Conservation (phyloP, 2,113 vertebrate genomes). For the Acanthochromis polyacanthus region DNA sequence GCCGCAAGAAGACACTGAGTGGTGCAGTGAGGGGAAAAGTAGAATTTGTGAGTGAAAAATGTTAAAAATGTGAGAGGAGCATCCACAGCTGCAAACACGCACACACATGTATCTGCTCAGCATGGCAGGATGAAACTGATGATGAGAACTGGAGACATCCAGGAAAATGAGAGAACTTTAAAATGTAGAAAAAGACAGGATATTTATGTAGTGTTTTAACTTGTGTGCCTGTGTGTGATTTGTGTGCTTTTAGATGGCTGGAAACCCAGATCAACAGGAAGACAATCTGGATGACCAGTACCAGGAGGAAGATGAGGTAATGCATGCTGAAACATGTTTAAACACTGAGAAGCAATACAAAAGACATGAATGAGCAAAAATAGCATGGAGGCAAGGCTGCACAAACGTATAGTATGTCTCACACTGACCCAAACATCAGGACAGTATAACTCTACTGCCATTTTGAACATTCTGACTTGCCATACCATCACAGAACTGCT, state of each 20-base stretch:
- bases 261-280: conserved; percentile 98
- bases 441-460: not conserved
- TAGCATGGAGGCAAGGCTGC: too few relatives aligned
- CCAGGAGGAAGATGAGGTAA: conserved; percentile 97
- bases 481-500: not conserved
- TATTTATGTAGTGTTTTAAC: too few relatives aligned
- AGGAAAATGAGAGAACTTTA: too few relatives aligned
- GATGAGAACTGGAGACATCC: not conserved
- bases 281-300: conserved; percentile 96
- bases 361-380: too few relatives aligned
- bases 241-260: conserved; percentile 89
- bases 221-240: not conserved
- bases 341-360: not conserved
- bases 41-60: too few relatives aligned
- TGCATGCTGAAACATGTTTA: not conserved
- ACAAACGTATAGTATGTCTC: too few relatives aligned
- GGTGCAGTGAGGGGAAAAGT: not conserved
- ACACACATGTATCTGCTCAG: not conserved
- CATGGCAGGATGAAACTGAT: not conserved
- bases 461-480: not conserved
- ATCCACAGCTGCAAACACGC: not conserved
- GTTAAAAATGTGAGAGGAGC: not conserved
- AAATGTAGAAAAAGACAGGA: too few relatives aligned
- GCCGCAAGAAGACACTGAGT: not conserved
- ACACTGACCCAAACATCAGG: too few relatives aligned